Percentiles rank a stretch among this genome's conserved stretches.
Evolutionary conservation across 2,797 vertebrate genomes (phyloP).

Genomic region (Calcarius lapponicus): DNA sequence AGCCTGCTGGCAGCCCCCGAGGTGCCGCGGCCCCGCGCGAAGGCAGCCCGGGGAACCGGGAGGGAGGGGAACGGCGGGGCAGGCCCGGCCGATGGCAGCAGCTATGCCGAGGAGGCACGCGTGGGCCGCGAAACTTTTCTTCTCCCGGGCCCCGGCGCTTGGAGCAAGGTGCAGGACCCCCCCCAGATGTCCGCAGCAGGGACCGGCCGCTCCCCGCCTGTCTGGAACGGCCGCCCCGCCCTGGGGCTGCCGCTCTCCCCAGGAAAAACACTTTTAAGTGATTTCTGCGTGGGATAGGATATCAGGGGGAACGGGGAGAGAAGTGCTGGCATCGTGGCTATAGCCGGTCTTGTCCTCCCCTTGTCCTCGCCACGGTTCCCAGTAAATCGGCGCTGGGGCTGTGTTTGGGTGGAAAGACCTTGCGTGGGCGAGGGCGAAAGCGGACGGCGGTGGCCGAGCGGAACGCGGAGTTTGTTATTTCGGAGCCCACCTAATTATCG

Average conservation of each 20-base stretch:
- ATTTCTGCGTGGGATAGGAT: not conserved
- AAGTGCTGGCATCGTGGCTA: not conserved
- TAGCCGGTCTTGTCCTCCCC: not conserved
- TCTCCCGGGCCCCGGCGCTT: not conserved
- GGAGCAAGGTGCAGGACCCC: not conserved
- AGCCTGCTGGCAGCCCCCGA: conserved; percentile 62
- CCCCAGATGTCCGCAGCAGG: not conserved
- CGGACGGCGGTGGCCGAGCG: not conserved
- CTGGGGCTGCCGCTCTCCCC: not conserved
- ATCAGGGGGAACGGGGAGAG: not conserved
- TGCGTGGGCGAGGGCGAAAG: not conserved
- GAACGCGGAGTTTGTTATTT: not conserved
- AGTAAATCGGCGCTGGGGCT: not conserved
- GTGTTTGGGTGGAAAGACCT: not conserved
- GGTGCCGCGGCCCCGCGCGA: conserved; percentile 41
- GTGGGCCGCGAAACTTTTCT: conserved; percentile 6
- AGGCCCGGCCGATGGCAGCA: not conserved
- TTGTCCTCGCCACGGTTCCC: not conserved
- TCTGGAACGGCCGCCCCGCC: not conserved
- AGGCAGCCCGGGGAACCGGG: conserved; percentile 38
- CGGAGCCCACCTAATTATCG: not conserved
- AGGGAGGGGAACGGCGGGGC: not conserved
- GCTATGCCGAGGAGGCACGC: not conserved
- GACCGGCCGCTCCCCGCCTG: not conserved
- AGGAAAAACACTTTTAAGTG: not conserved